Evolutionary conservation across 2,888 invertebrate species (phyloP).

Genomic region (Anthoptus insignis): DNA sequence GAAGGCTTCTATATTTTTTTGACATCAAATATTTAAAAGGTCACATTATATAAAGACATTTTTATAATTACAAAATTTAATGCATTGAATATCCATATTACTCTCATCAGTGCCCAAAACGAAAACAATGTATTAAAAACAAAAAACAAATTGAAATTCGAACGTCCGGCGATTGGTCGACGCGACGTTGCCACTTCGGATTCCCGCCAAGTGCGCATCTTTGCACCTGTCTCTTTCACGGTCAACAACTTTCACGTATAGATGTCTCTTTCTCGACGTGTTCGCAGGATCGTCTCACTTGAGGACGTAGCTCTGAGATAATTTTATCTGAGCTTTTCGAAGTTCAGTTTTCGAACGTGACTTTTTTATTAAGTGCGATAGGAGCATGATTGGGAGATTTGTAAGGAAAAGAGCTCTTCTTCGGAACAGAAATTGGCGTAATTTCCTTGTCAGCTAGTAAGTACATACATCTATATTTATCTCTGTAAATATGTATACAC

Average conservation of each 20-base stretch:
- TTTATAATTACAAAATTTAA: neutral
- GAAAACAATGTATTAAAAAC: conserved; percentile 58
- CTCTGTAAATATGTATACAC: no score
- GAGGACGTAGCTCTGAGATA: conserved; percentile 84
- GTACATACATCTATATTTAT: no score
- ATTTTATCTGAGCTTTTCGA: conserved; percentile 79
- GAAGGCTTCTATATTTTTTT: no score
- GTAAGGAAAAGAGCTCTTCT: no score
- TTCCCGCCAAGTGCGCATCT: conserved; percentile 71
- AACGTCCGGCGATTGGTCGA: conserved; percentile 80
- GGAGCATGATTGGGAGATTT: no score
- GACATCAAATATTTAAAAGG: no score
- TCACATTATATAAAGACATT: no score
- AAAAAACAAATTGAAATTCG: conserved; percentile 68
- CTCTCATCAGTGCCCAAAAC: conserved; percentile 52
- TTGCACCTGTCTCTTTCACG: conserved; percentile 57
- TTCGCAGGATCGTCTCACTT: conserved; percentile 84
- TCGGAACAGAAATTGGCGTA: no score
- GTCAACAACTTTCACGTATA: conserved; percentile 44
- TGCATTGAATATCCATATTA: conserved; percentile 48
- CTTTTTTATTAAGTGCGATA: conserved; percentile 65
- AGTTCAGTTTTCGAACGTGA: conserved; percentile 68
- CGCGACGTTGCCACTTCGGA: conserved; percentile 82
- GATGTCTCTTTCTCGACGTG: conserved; percentile 64
- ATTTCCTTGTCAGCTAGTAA: no score